phyloP scores from a whole-genome alignment of 2,113 vertebrate genomes.

The Gopherus flavomarginatus region DNA sequence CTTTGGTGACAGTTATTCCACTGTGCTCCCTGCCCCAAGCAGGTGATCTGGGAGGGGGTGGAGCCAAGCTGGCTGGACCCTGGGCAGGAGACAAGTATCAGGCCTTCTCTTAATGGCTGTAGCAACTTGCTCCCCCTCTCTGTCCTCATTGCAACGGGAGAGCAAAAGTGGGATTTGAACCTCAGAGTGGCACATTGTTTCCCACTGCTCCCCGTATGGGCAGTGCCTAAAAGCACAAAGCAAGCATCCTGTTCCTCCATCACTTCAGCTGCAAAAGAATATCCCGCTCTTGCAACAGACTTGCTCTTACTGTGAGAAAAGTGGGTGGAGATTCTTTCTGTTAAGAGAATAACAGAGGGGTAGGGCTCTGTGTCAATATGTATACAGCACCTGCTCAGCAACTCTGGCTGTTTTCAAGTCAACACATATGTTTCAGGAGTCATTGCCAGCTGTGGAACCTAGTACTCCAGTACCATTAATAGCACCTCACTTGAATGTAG shows the following conservation, averaged over 20 bases:
- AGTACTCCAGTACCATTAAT: background rate
- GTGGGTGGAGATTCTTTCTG: slow-evolving; percentile 64
- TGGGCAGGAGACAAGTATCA: background rate
- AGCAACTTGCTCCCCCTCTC: background rate
- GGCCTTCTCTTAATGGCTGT: background rate
- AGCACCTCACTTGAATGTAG: slow-evolving; percentile 25
- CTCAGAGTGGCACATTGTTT: background rate
- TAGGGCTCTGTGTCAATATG: slow-evolving; percentile 69
- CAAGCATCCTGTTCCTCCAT: background rate
- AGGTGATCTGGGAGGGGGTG: background rate
- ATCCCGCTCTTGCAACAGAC: background rate
- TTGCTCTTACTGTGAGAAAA: slow-evolving; percentile 7
- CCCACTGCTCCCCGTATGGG: background rate
- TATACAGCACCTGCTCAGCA: slow-evolving; percentile 62
- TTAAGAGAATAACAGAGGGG: slow-evolving; percentile 58
- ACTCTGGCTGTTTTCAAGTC: slow-evolving; percentile 46
- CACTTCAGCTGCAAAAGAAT: background rate
- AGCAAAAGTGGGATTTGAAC: background rate
- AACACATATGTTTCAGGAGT: slow-evolving; percentile 41
- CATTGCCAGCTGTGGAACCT: background rate
- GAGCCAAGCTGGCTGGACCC: background rate
- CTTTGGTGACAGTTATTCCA: background rate
- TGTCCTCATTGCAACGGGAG: background rate
- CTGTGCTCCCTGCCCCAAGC: background rate
- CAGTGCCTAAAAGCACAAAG: background rate